Conservation (phyloP, 23 tunicate species). For the Trididemnum nubilum region DNA sequence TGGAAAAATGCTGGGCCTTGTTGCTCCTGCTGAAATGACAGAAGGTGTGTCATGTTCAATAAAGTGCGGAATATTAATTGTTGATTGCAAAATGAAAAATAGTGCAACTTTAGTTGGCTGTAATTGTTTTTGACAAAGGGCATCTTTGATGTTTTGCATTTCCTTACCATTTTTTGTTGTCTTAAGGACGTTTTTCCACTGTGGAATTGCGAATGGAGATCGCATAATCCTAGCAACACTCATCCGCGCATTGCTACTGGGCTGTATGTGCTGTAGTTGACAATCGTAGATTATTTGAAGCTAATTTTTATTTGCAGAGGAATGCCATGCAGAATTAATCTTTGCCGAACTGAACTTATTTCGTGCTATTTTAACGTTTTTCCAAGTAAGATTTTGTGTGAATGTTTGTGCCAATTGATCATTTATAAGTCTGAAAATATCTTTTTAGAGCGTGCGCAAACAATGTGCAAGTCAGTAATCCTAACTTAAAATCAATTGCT, state of each 20-base stretch:
- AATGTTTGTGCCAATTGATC: too few relatives aligned
- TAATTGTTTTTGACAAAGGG: too few relatives aligned
- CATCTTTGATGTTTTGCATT: too few relatives aligned
- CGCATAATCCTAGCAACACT: background rate
- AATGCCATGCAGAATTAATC: constrained; percentile 81
- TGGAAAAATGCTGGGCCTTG: constrained; percentile 66
- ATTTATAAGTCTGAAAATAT: too few relatives aligned
- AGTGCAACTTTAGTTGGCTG: too few relatives aligned
- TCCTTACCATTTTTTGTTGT: background rate
- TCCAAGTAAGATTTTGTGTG: constrained; percentile 56
- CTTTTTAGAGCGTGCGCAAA: too few relatives aligned
- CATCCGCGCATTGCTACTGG: too few relatives aligned
- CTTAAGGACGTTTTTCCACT: background rate
- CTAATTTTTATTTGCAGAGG: constrained; percentile 50
- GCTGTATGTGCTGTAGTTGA: too few relatives aligned
- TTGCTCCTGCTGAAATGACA: background rate
- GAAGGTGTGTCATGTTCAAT: constrained; percentile 16
- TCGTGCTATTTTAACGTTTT: constrained; percentile 66
- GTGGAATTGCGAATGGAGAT: background rate
- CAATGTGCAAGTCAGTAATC: too few relatives aligned
- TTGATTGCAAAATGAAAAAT: too few relatives aligned
- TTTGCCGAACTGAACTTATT: constrained; percentile 80
- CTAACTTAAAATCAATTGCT: too few relatives aligned
- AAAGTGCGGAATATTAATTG: background rate
- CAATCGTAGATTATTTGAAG: too few relatives aligned